Conservation (phyloP, 2,888 invertebrate species). For the Exocentrus adspersus region DNA sequence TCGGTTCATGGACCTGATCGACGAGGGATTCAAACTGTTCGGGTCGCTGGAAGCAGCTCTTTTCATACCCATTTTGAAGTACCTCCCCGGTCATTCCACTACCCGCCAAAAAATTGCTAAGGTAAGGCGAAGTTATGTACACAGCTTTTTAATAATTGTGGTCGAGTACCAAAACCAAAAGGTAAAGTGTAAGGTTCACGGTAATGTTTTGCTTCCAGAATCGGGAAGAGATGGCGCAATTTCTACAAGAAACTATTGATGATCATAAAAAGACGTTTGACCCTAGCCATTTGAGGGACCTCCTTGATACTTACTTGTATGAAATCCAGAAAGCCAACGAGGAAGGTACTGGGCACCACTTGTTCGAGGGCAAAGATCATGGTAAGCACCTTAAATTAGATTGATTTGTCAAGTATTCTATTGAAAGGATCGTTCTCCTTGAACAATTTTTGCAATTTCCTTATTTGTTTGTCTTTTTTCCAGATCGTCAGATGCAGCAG, state of each 20-base stretch:
- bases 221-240: slow-evolving; percentile 84
- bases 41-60: slow-evolving; percentile 85
- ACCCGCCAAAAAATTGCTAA: slow-evolving; percentile 68
- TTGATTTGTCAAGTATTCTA: too few relatives aligned
- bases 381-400: slow-evolving; percentile 68
- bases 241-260: slow-evolving; percentile 85
- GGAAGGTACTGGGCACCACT: slow-evolving; percentile 76
- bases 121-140: slow-evolving; percentile 53
- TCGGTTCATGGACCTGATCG: slow-evolving; percentile 85
- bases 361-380: slow-evolving; percentile 88
- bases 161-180: too few relatives aligned
- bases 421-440: too few relatives aligned
- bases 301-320: slow-evolving; percentile 85
- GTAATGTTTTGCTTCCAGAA: slow-evolving; percentile 64
- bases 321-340: slow-evolving; percentile 86
- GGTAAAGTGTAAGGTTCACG: background rate
- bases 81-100: slow-evolving; percentile 67
- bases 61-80: slow-evolving; percentile 82
- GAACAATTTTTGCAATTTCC: background rate
- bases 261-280: slow-evolving; percentile 83
- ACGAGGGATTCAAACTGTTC: slow-evolving; percentile 90
- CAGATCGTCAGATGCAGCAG: slow-evolving; percentile 91
- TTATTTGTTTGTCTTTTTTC: slow-evolving; percentile 40
- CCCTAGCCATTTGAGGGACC: slow-evolving; percentile 78
- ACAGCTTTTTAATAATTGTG: too few relatives aligned